Conservation (phyloP, 1,140 invertebrate genomes). For the Dufourea novaeangliae region DNA sequence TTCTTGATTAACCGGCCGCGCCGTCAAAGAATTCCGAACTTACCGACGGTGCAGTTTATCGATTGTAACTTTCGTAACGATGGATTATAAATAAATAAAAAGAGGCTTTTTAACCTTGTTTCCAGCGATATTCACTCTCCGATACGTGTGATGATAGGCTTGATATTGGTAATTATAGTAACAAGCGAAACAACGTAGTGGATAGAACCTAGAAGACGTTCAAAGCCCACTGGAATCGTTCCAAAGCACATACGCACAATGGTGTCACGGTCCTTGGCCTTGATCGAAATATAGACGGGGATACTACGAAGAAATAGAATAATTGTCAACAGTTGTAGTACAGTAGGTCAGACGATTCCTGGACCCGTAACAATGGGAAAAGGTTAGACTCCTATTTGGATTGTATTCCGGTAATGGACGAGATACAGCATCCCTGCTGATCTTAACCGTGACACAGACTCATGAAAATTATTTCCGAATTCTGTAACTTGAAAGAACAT, state of each 20-base stretch:
- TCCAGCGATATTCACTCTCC: neutral
- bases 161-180: neutral
- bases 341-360: too few relatives aligned
- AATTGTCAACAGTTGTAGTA: neutral
- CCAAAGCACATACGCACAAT: slow-evolving; percentile 1
- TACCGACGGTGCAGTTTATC: neutral
- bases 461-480: too few relatives aligned
- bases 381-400: too few relatives aligned
- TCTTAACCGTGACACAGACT: too few relatives aligned
- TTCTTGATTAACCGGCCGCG: too few relatives aligned
- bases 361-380: neutral
- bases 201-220: too few relatives aligned
- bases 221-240: neutral
- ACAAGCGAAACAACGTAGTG: too few relatives aligned
- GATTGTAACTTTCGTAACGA: slow-evolving; percentile 2
- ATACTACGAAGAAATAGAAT: neutral
- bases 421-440: too few relatives aligned
- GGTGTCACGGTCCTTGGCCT: neutral
- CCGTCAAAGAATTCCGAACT: neutral
- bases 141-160: neutral
- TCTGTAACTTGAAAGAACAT: too few relatives aligned
- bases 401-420: too few relatives aligned
- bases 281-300: neutral
- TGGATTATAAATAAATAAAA: slow-evolving; percentile 13
- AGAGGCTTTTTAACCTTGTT: neutral